Evolutionary conservation across 2,113 vertebrate species (phyloP), one percentile per base, ranked within the genome.

Genomic region (Picathartes gymnocephalus): DNA sequence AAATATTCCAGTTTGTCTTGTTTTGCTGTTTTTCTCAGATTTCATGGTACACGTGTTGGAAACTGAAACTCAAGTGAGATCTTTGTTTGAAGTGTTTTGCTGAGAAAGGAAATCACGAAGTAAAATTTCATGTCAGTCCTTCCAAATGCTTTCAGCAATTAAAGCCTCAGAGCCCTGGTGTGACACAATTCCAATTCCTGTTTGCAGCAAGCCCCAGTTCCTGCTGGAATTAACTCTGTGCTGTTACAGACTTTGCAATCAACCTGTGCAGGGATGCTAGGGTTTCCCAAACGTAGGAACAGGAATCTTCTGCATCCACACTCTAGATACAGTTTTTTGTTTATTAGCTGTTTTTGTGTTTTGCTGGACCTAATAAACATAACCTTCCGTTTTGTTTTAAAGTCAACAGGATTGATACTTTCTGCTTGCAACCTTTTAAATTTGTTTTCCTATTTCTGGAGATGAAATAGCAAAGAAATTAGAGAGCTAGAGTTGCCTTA

Each of bases 21-120:
- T 3, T 61, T 12, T 40, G 27, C n/a, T n/a, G 10, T 1, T 58
- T 81, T 33, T 18, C 53, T 37, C n/a, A 56, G 25, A 12, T 35
- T 21, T 44, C 35, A 21, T 3, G 15, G 14, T 37, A 0, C 5
- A 1, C 1, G 2, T 12, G 6, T 3, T 56, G 40, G 40, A 50
- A 80, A 54, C 28, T 18, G 35, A 27, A 53, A 66, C 28, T 12
- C 10, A 61, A 45, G 31, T 22, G 53, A 71, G 61, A 8, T 44
- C 21, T 86, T 62, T 56, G 8, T 64, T 44, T 64, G 35, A 23
- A 33, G 15, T 5, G 62, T 14, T 83, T 35, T 84, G 15, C 78
- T 22, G 14, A 73, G 72, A 15, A 78, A 39, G 40, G 19, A 44
- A 44, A 77, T 22, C 9, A 1, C 7, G 4, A 4, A 23, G 13